Base-by-base conservation (phyloP, 2,113 vertebrate genomes). In the Rhea americana region DNA sequence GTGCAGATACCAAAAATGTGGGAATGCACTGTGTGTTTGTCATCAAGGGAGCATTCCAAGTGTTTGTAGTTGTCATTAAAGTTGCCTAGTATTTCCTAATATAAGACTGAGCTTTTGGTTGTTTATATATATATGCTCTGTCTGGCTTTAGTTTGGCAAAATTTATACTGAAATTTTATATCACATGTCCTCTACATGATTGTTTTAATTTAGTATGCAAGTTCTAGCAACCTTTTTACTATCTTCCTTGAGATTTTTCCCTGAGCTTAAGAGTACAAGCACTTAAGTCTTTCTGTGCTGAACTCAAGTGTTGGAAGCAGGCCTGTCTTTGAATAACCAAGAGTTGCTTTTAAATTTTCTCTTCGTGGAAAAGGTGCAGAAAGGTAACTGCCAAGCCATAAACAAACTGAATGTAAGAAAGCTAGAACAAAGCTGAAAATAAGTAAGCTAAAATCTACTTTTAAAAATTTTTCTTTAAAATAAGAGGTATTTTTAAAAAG, bases 211-310 rank as follows among this genome's bases (percentile, higher is more conserved):
- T 65, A 65, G 13, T 76, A 26, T 51, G 50, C 45, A 70, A 58
- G 20, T 62, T 62, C n/a, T 35, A 50, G 19, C 5, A 9, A 11
- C 35, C 35, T 35, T 35, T 35, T 35, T 35, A 58, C 43, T 61
- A 9, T 4, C 74, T 48, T 28, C 32, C 43, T 48, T 77, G 43
- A 25, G 56, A 25, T 32, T 24, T 58, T 35, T 32, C 22, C 43
- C 24, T 37, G 5, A 1, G 2, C 8, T 62, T 62, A 1, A 5
- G 30, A 63, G 2, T 1, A 1, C 6, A 20, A 76, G 21, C 14
- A 68, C 21, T 10, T 45, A 35, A 4, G 3, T 30, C 9, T 21
- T 68, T 68, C 25, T 79, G 7, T 39, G 28, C 43, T 83, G 43
- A 92, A 53, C 43, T 58, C 10, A 39, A 5, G 8, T 35, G 3